These are phyloP conservation scores for Empis livida DNA, from an alignment of 2,888 invertebrate species.

Conservation along the genomic window DNA sequence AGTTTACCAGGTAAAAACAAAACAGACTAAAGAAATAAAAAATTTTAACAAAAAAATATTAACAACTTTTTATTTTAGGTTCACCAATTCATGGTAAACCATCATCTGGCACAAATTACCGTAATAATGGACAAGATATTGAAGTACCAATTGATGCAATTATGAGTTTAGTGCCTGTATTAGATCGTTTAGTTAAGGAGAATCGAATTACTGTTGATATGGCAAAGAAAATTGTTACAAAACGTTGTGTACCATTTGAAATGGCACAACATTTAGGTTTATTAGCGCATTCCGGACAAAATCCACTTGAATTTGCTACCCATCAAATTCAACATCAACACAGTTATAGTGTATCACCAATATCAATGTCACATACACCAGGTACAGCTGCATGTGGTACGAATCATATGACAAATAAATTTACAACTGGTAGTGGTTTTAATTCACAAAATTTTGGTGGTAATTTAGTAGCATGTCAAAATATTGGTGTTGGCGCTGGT, in stretches of 20 bases:
- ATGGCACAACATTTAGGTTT: slow-evolving; percentile 43
- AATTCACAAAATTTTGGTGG: slow-evolving; percentile 14
- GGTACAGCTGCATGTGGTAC: slow-evolving; percentile 5
- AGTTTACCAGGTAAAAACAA: slow-evolving; percentile 32
- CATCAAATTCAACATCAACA: slow-evolving; percentile 29
- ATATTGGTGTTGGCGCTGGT: slow-evolving; percentile 3
- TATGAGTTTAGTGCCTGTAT: slow-evolving; percentile 35
- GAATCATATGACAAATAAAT: not conserved
- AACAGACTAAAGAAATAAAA: not conserved
- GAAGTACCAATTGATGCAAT: slow-evolving; percentile 39
- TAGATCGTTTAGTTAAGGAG: slow-evolving; percentile 36
- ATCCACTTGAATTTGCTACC: slow-evolving; percentile 28
- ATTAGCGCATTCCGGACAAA: slow-evolving; percentile 38
- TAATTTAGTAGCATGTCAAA: not conserved
- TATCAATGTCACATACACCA: slow-evolving; percentile 17
- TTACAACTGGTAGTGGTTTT: slow-evolving; percentile 14
- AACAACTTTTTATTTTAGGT: slow-evolving; percentile 30
- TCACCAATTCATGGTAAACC: slow-evolving; percentile 47
- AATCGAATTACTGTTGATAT: slow-evolving; percentile 33
- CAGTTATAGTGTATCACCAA: slow-evolving; percentile 30
- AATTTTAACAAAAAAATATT: not conserved
- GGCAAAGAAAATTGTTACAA: slow-evolving; percentile 36
- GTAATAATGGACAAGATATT: slow-evolving; percentile 21
- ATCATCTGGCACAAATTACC: slow-evolving; percentile 12
- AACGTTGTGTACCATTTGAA: slow-evolving; percentile 38